phyloP scores from a whole-genome alignment of 2,797 vertebrate genomes.

The Chloroceryle amazona region DNA sequence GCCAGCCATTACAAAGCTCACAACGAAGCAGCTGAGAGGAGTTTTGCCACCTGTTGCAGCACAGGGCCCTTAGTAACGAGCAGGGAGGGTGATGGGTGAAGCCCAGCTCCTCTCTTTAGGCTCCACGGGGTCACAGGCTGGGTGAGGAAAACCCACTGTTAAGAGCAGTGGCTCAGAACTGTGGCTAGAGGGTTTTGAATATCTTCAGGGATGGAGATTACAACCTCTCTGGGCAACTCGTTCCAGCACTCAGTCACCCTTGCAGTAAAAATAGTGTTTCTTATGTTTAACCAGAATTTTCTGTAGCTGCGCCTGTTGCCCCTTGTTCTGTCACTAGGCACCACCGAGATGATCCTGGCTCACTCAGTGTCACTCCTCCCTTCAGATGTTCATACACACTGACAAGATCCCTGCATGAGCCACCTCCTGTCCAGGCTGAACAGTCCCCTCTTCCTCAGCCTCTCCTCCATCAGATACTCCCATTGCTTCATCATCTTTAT shows the following conservation, averaged over 20 bases:
- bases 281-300: neutral
- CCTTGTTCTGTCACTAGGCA: neutral
- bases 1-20: neutral
- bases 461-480: neutral
- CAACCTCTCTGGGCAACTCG: neutral
- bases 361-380: fast-evolving
- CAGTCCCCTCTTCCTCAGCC: neutral
- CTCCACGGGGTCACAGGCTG: neutral
- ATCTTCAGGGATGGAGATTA: neutral
- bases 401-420: neutral
- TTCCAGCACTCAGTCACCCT: neutral
- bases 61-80: neutral
- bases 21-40: neutral
- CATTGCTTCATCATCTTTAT: neutral
- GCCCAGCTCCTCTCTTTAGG: neutral
- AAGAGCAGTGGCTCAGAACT: neutral
- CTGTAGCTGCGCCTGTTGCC: neutral
- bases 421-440: neutral
- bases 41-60: neutral
- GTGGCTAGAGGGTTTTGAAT: neutral
- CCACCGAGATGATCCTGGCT: neutral
- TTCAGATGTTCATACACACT: neutral
- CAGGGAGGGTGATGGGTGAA: too few relatives aligned
- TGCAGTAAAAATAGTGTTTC: neutral
- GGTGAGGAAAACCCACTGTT: neutral